Base-by-base conservation (phyloP, 2,888 invertebrate species). In the Barypeithes pellucidus region DNA sequence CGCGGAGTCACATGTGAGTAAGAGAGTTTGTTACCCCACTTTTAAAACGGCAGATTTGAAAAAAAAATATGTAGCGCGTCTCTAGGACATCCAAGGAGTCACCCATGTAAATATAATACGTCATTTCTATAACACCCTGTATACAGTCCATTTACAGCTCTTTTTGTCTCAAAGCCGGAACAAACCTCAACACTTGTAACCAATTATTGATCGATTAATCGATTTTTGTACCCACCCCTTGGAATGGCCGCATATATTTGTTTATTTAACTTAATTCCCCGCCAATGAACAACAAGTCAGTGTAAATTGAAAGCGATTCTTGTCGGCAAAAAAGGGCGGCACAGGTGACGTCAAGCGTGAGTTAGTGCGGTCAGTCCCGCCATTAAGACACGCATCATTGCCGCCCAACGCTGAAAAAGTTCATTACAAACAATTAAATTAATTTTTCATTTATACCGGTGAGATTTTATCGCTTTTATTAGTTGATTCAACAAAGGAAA, bases 321-420 rank as follows among this genome's bases (percentile, higher is more conserved):
- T 78, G 79, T 79, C 78, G 75, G 79, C 78, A 77, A 80, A 79
- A 80, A 80, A 79, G 80, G 81, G 81, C 78, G 80, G 79, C 71
- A 33, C 68, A 63, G 12, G 77, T 79, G 81, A 80, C 81, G 79
- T 81, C 79, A 78, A 73, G 72, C 33, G 79, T 80, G 80, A 81
- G 79, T 81, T 80, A 81, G 76, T 78, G 78, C 80, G 77, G 76
- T 74, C 76, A 71, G 78, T 77, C 79, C 65, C 79, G 79, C 80
- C 76, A 78, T 79, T 77, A 57, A 71, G 74, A 72, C 78, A 79
- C 77, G 77, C 78, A 79, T 78, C 76, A 68, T 74, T 75, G 74
- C 69, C 77, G 77, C 77, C 77, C 74, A 67, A 43, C 75, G 59
- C 75, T 68, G 66, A 77, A 78, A 79, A 77, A 77, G 75, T 75